A percentile compares a stretch with the other conserved stretches of the same genome.
Evolutionary conservation across 2,113 vertebrate genomes (phyloP).

Genomic region (Climacteris rufus): DNA sequence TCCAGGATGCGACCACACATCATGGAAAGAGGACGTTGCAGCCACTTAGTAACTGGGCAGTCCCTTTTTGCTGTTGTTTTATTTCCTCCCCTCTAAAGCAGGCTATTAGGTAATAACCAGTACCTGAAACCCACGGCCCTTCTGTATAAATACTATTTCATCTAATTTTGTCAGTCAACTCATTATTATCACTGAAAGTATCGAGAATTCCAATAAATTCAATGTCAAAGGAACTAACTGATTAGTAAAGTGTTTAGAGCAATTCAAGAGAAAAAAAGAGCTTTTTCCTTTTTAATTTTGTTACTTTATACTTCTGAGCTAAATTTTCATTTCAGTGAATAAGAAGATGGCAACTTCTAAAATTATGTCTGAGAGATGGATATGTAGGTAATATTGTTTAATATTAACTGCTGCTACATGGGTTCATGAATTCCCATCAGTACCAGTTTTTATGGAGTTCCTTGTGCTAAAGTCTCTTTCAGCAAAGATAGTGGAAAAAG

Average conservation of each 20-base stretch:
- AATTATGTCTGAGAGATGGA: neutral
- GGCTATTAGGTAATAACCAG: neutral
- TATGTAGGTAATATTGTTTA: neutral
- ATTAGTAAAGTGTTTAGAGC: neutral
- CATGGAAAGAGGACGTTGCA: neutral
- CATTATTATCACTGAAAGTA: neutral
- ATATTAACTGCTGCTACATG: constrained; percentile 2
- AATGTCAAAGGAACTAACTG: neutral
- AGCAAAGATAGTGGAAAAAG: neutral
- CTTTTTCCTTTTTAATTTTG: neutral
- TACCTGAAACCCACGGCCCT: neutral
- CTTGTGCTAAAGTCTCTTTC: neutral
- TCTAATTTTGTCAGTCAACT: neutral
- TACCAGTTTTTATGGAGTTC: neutral
- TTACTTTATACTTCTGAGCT: neutral
- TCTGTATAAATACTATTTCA: neutral
- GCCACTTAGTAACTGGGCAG: neutral
- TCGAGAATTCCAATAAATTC: neutral
- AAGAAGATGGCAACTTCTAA: neutral
- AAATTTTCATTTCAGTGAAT: neutral
- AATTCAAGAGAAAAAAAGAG: neutral
- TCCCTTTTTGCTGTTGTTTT: neutral
- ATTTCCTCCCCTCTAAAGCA: neutral
- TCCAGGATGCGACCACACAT: neutral
- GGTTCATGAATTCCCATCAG: neutral